Evolutionary conservation across 2,888 invertebrate species (phyloP), one percentile per base, ranked within the genome.

Genomic region (Drosophila pseudotalamancana): DNA sequence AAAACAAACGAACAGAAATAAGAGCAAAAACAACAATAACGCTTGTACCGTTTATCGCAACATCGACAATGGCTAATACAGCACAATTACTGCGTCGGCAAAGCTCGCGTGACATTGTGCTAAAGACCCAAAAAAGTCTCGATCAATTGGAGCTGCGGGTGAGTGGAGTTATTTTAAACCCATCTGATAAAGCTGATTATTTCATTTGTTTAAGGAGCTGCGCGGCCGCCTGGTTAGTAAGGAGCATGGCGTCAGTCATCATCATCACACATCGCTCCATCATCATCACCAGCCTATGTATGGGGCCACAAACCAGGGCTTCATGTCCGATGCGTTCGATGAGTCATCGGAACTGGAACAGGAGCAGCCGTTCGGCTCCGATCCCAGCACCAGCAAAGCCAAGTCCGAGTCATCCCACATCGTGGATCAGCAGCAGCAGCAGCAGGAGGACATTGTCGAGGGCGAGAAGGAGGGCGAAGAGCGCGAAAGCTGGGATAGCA

Each of bases 401-500:
- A 92, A 89, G 90, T 78, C 83, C 12, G 84, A 87, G 18, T 35
- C 89, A 53, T 60, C 72, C 21, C 77, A 68, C 12, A 54, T 35
- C 11, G 80, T 60, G 0, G 46, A 68, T 8, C 77, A 64, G 21
- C 78, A 50, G 27, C 23, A 39, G 72, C 81, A 31, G 77, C 72
- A 74, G 46, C 71, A 75, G 49, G 88, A 88, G 60, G 91, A 91
- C 50, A 93, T 95, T 69, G 94, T 94, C 67, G 95, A 95, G 2
- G 95, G 95, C 89, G 95, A 94, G 16, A 94, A 93, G 6, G 96
- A 95, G 74, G 89, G 90, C 2, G 94, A 94, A 32, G 96, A 96
- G 78, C 92, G 97, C 37, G 97, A 97, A 91, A 96, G 96, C 42
- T 98, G 97, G 97, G 97, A 97, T 91, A 97, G 96, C 91, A 97